Evolutionary conservation across 2,888 invertebrate genomes (phyloP), one percentile per base, ranked within the genome.

Genomic region (Metallyticus violacea): DNA sequence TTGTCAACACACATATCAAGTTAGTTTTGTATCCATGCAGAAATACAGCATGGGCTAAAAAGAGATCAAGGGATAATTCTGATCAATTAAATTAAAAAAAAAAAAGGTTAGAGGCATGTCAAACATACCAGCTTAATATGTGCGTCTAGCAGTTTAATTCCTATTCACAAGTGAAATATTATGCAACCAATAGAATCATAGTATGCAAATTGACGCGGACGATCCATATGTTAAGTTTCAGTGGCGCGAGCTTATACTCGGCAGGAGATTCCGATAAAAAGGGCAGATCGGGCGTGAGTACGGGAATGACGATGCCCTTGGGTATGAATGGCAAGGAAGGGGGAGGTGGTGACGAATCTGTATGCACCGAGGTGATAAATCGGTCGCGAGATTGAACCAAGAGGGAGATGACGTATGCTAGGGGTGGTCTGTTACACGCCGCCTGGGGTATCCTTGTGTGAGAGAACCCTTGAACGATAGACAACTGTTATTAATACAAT

Each of bases 361-460:
- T 27, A 81, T 81, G 81, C 81, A 76, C 15, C 82, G 82, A 76
- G 82, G 82, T 82, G 82, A 82, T 76, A 82, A 82, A 82, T 82
- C 82, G 82, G 82, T 1, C 40, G 30, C 76, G 82, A 40, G 82
- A 82, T 82, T 82, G 82, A 26, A 76, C 26, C 26, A 82, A 82
- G 28, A 26, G 22, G 80, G 22, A 22, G 22, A 26, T 78, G 78
- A 78, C 26, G 25, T 25, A 62, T 62, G 40, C 40, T 15, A 62
- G 40, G 40, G 40, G 22, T 62, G 40, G 15, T 62, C 22, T 2
- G 40, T 62, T 62, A 62, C 40, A 62, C 22, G 40, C 2, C 40
- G 40, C 40, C 40, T 62, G 15, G 40, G 40, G 40, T 62, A 7
- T 62, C 9, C 40, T 62, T 62, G n/a, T n/a, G n/a, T 62, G 22